Base-by-base conservation (phyloP, 2,888 invertebrate genomes). In the Anorthoa munda region DNA sequence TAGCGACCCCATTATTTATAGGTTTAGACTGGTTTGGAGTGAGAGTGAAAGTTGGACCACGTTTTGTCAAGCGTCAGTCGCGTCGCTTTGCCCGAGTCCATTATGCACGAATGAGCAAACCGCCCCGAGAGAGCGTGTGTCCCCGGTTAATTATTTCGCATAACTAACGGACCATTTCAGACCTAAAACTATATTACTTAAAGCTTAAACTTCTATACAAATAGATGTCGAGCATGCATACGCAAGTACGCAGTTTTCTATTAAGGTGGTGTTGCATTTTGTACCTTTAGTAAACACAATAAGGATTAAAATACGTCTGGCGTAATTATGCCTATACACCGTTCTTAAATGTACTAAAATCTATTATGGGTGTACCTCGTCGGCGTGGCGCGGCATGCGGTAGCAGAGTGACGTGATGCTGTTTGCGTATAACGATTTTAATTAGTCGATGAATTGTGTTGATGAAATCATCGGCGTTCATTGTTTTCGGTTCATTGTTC, bases 51-150 rank as follows among this genome's bases (percentile, higher is more conserved):
- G 96, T 95, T 86, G 90, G 90, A 89, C 93, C 92, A 93, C 94
- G 93, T 95, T 96, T 95, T 95, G 95, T 95, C 95, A 95, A 94
- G 94, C 94, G 91, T 93, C 94, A 92, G 94, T 88, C 92, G 93
- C 92, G 91, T 91, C 89, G 89, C 88, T 85, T 92, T 91, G 92
- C 94, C 91, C 89, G 90, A 93, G 94, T 93, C 94, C 94, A 96
- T 96, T 96, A 96, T 95, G 95, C 95, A 95, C 95, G 95, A 96
- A 95, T 95, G 94, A 96, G 91, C 95, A 94, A 71, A 91, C 93
- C 95, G 93, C 95, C 95, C 95, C 94, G 94, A 95, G 95, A 96
- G 96, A 95, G 92, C 94, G 94, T 92, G 92, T 95, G 93, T 93
- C 94, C 91, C 91, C 88, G 90, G 90, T 92, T 95, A 95, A 95